Evolutionary conservation across 2,113 vertebrate genomes (phyloP), one percentile per base, ranked within the genome.

Genomic region (Gymnobelideus leadbeateri): DNA sequence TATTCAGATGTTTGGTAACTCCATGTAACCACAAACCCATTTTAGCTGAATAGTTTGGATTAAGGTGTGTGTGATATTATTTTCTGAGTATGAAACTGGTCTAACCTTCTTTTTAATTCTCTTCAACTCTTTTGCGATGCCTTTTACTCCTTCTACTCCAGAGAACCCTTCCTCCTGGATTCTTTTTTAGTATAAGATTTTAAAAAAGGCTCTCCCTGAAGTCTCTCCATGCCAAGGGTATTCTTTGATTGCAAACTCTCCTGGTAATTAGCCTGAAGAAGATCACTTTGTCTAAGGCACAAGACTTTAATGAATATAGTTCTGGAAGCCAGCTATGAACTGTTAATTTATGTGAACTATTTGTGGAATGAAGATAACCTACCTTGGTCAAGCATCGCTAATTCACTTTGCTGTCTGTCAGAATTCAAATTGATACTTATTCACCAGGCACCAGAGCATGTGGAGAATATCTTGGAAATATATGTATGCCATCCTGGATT

Each of bases 381-480:
- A 84, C 68, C n/a, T 84, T 84, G 68, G 68, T 43, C 68, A 84
- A 84, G 68, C 68, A 84, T 84, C n/a, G 2, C 68, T 84, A 84
- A 43, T 84, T 84, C 68, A 84, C 68, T 84, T 84, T 84, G 68
- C 68, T 84, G 68, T 84, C 68, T 84, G 37, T 84, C 68, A 84
- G 68, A 43, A 23, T 19, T 43, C n/a, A 84, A 84, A 84, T 23
- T 84, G 68, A 84, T 84, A 84, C 68, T 84, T 84, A 84, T 84
- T 84, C 68, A 84, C 68, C 19, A 8, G 19, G 68, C n/a, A 8
- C 68, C n/a, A 43, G 68, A 84, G 68, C 37, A 84, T 84, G 68
- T 84, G 68, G 68, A 84, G n/a, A 84, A 43, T 43, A 84, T 84
- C 37, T 43, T 84, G 7, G 68, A 84, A 84, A 84, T 84, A 84